Base-by-base conservation (phyloP, 2,888 invertebrate genomes). In the Scrobipalpa costella region DNA sequence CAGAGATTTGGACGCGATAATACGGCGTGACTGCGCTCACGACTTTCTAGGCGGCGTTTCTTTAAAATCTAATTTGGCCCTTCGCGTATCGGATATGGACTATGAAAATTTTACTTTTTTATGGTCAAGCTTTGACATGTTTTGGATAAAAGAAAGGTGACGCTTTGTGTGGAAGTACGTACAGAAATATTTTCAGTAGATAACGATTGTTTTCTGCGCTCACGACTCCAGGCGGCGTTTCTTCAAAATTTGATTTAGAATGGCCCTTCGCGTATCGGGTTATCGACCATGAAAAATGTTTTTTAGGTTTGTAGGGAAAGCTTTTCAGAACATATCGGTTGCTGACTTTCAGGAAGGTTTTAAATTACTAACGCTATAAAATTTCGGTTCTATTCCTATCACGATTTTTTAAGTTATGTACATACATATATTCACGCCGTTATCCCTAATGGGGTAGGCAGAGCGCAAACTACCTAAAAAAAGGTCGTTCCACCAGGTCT, bases 1-100 rank as follows among this genome's bases (percentile, higher is more conserved):
- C 74, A 73, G 82, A 89, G 90, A 91, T 90, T 90, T 84, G 82
- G 88, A 83, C 81, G 86, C 75, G 90, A 90, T 90, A 90, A 90
- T 88, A 73, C 83, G 73, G 78, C 90, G 85, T 90, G 90, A 89
- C 88, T 78, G 73, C 74, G 79, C 74, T 81, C 88, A 89, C 89
- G 90, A 90, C 89, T 90, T 90, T 90, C 89, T 88, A 87, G 74
- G 75, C 72, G 73, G 70, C 73, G 78, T 72, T 74, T 72, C 78
- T 78, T 77, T 74, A 73, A 71, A 72, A 75, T 73, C 70, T 67
- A 77, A 84, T 83, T 81, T 75, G 72, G 73, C 75, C 74, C 76
- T 78, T 76, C 71, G 64, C 69, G 65, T 65, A 63, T 67, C 66
- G 17, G 62, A 63, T 64, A 63, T 49, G 60, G 61, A 19, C 40